Conservation (phyloP, 2,113 vertebrate genomes). For the Paraplagusia blochii region DNA sequence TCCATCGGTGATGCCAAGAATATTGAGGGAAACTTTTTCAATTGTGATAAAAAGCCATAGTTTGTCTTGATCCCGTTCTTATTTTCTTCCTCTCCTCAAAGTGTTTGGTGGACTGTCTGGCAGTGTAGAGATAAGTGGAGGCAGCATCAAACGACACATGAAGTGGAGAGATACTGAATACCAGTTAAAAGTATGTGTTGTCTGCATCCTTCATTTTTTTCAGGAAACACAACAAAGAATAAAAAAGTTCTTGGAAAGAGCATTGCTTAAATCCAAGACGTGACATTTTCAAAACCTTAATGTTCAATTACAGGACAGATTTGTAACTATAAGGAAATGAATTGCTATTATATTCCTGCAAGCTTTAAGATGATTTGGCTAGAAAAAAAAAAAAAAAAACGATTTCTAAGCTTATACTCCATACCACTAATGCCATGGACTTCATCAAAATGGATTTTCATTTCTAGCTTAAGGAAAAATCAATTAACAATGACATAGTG, state of each 20-base stretch:
- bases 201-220: not conserved
- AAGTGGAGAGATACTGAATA: slow-evolving; percentile 36
- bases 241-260: not conserved
- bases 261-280: not conserved
- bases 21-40: slow-evolving; percentile 42
- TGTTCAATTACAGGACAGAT: not conserved
- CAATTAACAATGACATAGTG: too few species aligned
- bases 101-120: slow-evolving; percentile 23
- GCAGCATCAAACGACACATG: slow-evolving; percentile 18
- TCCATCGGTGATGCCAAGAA: slow-evolving; percentile 15
- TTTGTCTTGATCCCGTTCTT: slow-evolving; percentile 30
- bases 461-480: too few species aligned
- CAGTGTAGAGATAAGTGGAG: slow-evolving; percentile 40
- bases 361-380: not conserved
- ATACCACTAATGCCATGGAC: not conserved
- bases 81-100: not conserved
- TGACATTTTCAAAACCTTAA: slow-evolving; percentile 7
- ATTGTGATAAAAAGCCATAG: slow-evolving; percentile 47
- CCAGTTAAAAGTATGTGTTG: slow-evolving; percentile 22
- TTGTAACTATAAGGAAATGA: not conserved
- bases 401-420: not conserved
- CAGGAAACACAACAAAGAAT: slow-evolving; percentile 4
- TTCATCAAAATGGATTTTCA: not conserved
- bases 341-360: not conserved
- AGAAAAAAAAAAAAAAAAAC: not conserved